phyloP scores from a whole-genome alignment of 2,113 vertebrate species.

The Mustela lutreola region DNA sequence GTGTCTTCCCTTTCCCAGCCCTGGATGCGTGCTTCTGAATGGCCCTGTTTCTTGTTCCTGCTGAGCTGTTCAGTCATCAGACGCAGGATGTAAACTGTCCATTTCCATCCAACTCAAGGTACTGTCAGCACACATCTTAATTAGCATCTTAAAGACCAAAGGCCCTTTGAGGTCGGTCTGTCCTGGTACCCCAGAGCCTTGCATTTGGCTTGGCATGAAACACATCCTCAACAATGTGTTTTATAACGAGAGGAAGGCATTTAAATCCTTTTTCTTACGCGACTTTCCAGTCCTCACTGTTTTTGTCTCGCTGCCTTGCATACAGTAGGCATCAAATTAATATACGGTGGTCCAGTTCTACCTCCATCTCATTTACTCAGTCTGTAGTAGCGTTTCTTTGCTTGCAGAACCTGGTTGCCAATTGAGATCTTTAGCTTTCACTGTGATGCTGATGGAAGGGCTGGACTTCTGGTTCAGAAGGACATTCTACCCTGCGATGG shows the following conservation, averaged over 20 bases:
- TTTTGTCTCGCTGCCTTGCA: not conserved
- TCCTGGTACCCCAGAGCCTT: not conserved
- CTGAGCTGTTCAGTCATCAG: not conserved
- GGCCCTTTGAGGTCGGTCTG: not conserved
- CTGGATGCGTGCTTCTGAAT: not conserved
- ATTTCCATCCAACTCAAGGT: not conserved
- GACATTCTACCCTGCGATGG: rapidly evolving
- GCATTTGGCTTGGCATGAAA: not conserved
- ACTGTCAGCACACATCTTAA: not conserved
- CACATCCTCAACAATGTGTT: not conserved
- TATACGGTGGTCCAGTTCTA: not conserved
- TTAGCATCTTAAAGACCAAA: not conserved
- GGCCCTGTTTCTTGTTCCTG: too few species aligned
- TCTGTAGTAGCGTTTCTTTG: not conserved
- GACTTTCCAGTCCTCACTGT: not conserved
- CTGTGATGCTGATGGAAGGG: not conserved
- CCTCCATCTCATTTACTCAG: rapidly evolving
- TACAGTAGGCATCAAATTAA: not conserved
- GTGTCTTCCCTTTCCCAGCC: not conserved
- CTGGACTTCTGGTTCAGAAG: not conserved
- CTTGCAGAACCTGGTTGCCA: not conserved
- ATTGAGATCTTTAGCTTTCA: not conserved
- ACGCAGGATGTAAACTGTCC: not conserved
- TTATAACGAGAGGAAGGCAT: not conserved
- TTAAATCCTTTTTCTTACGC: not conserved